Base-by-base conservation (phyloP, 2,113 vertebrate species). In the Rhodinocichla rosea region DNA sequence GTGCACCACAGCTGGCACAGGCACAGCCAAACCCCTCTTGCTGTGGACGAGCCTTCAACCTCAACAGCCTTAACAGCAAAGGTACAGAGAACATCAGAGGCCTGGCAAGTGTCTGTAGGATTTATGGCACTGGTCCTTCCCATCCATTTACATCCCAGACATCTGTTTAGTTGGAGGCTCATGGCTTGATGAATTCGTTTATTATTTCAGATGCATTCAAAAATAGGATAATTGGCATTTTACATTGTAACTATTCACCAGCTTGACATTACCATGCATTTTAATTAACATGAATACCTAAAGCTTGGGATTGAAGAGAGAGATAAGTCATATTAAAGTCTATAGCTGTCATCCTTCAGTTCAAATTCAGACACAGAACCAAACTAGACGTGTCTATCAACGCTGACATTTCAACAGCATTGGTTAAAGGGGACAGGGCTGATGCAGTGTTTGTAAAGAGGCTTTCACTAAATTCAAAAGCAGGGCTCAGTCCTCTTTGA, bases 151-250 rank as follows among this genome's bases (percentile, higher is more conserved):
- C 75, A 90, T 52, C 67, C 47, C 56, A 77, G 68, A 70, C 82
- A 85, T 74, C 82, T 95, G 70, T 56, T 93, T 81, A 67, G 39
- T 52, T 90, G 71, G 57, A 94, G 84, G 57, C 50, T 63, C 1
- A 0, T 23, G 60, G 55, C 59, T 93, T 85, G 62, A 86, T 62
- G 26, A 83, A 68, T 85, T 57, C 1, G 0, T 69, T 85, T 86
- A 82, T 90, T 94, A 85, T 86, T 93, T 79, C 64, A 86, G 75
- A 88, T 83, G 39, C 59, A 88, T 67, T 83, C 67, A 91, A 90
- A 96, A 95, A 77, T 70, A 88, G 75, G 39, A 92, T 93, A 96
- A 95, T 67, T 96, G 90, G 76, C 94, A 88, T 81, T 94, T 95
- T 86, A 50, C 71, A 74, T 42, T 56, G 67, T 67, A 83, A 77